Base-by-base conservation (phyloP, 2,888 invertebrate species). In the Phortica magna region DNA sequence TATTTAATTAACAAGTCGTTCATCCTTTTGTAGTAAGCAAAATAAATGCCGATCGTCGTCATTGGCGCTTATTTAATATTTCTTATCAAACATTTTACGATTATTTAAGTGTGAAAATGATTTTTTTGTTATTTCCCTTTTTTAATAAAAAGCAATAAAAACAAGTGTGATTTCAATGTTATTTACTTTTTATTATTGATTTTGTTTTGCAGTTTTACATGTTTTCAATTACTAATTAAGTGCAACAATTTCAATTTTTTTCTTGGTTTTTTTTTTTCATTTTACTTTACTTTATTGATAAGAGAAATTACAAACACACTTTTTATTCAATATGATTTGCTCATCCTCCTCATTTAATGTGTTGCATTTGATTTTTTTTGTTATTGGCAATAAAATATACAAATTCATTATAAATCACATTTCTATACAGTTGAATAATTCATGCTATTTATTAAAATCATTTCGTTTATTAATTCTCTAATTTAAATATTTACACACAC, bases 21-120 rank as follows among this genome's bases (percentile, higher is more conserved):
- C 31, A 31, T 31, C 31, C 31, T 31, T 71, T 74, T 80, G 82
- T 81, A 81, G 81, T 86, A 83, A 84, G 81, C 84, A 75, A 80
- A 76, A 77, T 83, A 79, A 76, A 82, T 84, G 83, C 31, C 81
- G 87, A 88, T 85, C 82, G 82, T 81, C 81, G 84, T 79, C 73
- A 74, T 82, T 81, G 79, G 76, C 78, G 53, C 78, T 87, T 85
- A 81, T 84, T 74, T 48, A 14, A 48, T 48, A 48, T 82, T 83
- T 68, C 77, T 83, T 84, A 83, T 81, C 82, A 79, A 84, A 82
- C 80, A 78, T 42, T 78, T 79, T 79, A 78, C 76, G 77, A 82
- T 81, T 79, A 81, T 80, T 78, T 80, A 82, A 83, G 81, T 79
- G 80, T 84, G 83, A 79, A 79, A 76, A 81, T 74, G 80, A 82